Base-by-base conservation (phyloP, 2,888 invertebrate genomes). In the Xestia xanthographa region DNA sequence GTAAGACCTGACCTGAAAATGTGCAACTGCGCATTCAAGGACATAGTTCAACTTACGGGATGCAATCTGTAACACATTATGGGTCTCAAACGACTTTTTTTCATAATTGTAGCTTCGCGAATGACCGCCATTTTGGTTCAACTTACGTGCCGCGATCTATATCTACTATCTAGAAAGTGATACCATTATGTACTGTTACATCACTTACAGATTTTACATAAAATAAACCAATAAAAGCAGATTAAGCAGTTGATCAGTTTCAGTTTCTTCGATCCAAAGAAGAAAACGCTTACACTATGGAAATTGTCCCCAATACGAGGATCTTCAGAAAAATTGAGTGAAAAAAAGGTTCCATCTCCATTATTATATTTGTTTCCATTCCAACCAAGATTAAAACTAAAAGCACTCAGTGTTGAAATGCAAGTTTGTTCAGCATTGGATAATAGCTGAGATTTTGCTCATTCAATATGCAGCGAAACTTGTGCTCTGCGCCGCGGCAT, bases 391-490 rank as follows among this genome's bases (percentile, higher is more conserved):
- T 82, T 86, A 81, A 86, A 85, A 80, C 80, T 83, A 82, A 88
- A 88, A 88, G 84, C 77, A 82, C 79, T 75, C 78, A 65, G 80
- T 78, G 68, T 74, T 78, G 70, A 83, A 85, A 86, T 74, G 76
- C 73, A 84, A 89, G 86, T 86, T 87, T 79, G 86, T 80, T 84
- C 74, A 79, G 74, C 79, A 72, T 81, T 82, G 82, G 82, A 86
- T 87, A 87, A 84, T 87, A 80, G 87, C 68, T n/a, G 82, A 79
- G 75, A 86, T 84, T 87, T 72, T 75, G 68, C 76, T 76, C 72
- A 75, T 87, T 82, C 79, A 86, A 75, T 88, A 81, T 84, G 71
- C 80, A 83, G 79, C n/a, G 29, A 67, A 79, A 85, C 70, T 77
- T 83, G 62, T 69, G 78, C 67, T 70, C 41, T 65, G 72, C 66